Conservation (phyloP, 2,113 vertebrate genomes). For the Hippopotamus amphibius region DNA sequence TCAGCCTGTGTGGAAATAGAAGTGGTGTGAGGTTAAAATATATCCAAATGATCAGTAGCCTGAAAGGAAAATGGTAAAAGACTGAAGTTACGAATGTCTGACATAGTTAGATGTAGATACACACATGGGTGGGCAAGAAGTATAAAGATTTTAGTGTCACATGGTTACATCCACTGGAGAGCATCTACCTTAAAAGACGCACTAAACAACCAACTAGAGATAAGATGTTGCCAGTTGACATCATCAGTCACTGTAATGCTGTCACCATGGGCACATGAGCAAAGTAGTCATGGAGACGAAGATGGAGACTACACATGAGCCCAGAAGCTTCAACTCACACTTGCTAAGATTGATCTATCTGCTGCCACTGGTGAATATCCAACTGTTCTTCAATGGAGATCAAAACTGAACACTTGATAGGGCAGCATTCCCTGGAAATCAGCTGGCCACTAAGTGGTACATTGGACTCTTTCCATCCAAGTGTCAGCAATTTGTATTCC, state of each 20-base stretch:
- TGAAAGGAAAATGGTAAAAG: neutral
- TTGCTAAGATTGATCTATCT: too few relatives aligned
- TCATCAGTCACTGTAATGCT: neutral
- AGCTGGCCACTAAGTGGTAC: neutral
- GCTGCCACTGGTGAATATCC: neutral
- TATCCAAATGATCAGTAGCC: neutral
- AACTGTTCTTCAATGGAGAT: neutral
- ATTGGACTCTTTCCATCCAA: neutral
- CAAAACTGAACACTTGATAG: neutral
- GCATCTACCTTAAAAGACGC: neutral
- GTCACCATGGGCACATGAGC: neutral
- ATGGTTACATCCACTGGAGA: neutral
- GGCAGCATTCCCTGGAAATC: neutral
- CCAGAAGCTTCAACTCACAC: neutral
- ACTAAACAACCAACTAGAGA: neutral
- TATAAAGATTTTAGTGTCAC: neutral
- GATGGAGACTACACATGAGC: neutral
- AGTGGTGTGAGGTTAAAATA: neutral
- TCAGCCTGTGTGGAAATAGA: neutral
- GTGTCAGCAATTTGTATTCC: neutral
- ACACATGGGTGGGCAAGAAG: neutral
- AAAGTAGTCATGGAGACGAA: neutral
- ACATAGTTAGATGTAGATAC: neutral
- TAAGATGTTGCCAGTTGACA: neutral
- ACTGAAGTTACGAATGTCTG: neutral